Base-by-base conservation (phyloP, 2,113 vertebrate species). In the Corvus hawaiiensis region DNA sequence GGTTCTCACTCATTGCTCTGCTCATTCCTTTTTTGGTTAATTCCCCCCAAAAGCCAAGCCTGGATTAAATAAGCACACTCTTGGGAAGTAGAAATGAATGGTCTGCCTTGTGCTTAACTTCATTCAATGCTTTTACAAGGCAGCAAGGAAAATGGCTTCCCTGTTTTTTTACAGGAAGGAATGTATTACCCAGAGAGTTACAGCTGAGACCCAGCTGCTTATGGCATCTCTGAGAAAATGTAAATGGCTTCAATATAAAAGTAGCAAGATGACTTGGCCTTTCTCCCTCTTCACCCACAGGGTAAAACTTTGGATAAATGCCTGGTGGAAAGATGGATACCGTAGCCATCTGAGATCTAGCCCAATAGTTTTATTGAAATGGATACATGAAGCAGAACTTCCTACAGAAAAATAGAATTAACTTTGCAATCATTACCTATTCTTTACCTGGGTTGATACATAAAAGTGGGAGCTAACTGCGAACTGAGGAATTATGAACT, bases 181-280 rank as follows among this genome's bases (percentile, higher is more conserved):
- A n/a, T 44, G 6, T 23, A 43, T 84, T 90, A 87, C 28, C 63
- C 59, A 32, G 64, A 64, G 39, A 62, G 30, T 27, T 95, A 66
- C 32, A 96, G 91, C 89, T 87, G 87, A 89, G 33, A 83, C 46
- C 27, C 86, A 93, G 77, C 51, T 87, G 74, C 52, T 85, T 55
- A 16, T 27, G 52, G 85, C 67, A 64, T 43, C 85, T 90, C 61
- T 86, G 18, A 52, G 52, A 23, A 87, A 83, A 66, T 14, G 20
- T 56, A 54, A 96, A 67, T 81, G 23, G 27, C 43, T 85, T 85
- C 16, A 2, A 11, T 76, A 26, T 76, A 74, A 62, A 67, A 90
- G 62, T 14, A 85, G 56, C 52, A 63, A 77, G 51, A 84, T 41
- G 44, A 78, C 22, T 92, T 90, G 73, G 79, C 52, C 49, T 81